These are phyloP conservation scores for Oscheius onirici DNA, from an alignment of 2,888 invertebrate species.

Conservation along the genomic window DNA sequence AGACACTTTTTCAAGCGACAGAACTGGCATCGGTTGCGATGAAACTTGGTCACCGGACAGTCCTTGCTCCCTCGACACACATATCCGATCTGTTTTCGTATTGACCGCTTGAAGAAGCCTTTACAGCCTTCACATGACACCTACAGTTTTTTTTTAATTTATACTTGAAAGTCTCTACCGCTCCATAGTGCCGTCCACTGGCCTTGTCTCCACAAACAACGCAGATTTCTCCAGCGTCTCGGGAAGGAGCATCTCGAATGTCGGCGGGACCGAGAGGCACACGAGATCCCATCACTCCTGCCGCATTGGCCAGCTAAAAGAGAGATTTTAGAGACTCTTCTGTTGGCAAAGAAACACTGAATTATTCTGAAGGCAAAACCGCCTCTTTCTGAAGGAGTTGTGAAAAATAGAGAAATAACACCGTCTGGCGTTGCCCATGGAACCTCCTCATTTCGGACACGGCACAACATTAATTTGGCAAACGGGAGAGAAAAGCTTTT, in stretches of 20 bases:
- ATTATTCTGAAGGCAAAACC: neutral
- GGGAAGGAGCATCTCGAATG: conserved; percentile 22
- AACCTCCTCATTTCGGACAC: too few relatives aligned
- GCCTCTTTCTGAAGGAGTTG: too few relatives aligned
- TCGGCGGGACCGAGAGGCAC: conserved; percentile 16
- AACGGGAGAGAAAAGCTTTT: too few relatives aligned
- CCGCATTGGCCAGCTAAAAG: conserved; percentile 34
- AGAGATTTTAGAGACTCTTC: neutral
- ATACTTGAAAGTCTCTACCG: conserved; percentile 44
- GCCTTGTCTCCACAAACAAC: conserved; percentile 68
- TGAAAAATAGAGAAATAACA: too few relatives aligned
- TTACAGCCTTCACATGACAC: conserved; percentile 80
- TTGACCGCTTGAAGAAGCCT: conserved; percentile 92
- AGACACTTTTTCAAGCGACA: conserved; percentile 97
- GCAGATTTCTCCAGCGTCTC: conserved; percentile 54
- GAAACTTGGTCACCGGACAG: conserved; percentile 97
- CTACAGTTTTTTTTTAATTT: neutral
- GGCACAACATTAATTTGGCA: too few relatives aligned
- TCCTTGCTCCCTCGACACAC: conserved; percentile 94
- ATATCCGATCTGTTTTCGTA: conserved; percentile 87
- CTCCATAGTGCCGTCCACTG: conserved; percentile 68
- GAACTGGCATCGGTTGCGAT: conserved; percentile 96
- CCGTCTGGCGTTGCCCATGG: too few relatives aligned
- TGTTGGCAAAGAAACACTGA: neutral
- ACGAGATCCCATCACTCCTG: conserved; percentile 26